phyloP scores from a whole-genome alignment of 1,140 invertebrate species.

The Antheraea pernyi region DNA sequence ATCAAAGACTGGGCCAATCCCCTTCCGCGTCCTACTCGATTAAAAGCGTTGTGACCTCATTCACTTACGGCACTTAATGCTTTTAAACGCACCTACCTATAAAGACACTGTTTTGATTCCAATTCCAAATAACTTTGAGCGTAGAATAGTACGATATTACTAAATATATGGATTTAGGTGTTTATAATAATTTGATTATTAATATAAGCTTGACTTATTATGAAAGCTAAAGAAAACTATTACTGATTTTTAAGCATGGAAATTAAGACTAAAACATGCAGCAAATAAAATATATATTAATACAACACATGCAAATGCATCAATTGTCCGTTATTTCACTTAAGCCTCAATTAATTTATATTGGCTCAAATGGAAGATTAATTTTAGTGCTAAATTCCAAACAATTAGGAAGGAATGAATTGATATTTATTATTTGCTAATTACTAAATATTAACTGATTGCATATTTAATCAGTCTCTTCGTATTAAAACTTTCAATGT shows the following conservation, averaged over 20 bases:
- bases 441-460: background rate
- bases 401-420: conserved; percentile 10
- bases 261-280: background rate
- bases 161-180: too few relatives aligned
- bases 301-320: conserved; percentile 49
- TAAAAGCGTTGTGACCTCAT: conserved; percentile 66
- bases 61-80: conserved; percentile 56
- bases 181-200: too few relatives aligned
- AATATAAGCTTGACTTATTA: too few relatives aligned
- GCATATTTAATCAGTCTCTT: background rate
- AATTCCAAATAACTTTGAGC: background rate
- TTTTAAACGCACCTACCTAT: conserved; percentile 38
- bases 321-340: conserved; percentile 40
- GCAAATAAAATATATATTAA: background rate
- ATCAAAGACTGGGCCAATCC: background rate
- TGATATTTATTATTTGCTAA: conserved; percentile 11
- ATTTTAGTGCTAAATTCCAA: conserved; percentile 29
- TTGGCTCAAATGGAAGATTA: conserved; percentile 52
- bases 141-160: too few relatives aligned
- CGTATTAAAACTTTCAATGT: too few relatives aligned
- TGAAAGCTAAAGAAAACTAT: too few relatives aligned
- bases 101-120: background rate
- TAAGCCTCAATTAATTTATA: conserved; percentile 47
- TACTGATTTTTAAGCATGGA: background rate
- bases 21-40: conserved; percentile 33